Conservation (phyloP, 2,113 vertebrate genomes). For the Bos indicus region DNA sequence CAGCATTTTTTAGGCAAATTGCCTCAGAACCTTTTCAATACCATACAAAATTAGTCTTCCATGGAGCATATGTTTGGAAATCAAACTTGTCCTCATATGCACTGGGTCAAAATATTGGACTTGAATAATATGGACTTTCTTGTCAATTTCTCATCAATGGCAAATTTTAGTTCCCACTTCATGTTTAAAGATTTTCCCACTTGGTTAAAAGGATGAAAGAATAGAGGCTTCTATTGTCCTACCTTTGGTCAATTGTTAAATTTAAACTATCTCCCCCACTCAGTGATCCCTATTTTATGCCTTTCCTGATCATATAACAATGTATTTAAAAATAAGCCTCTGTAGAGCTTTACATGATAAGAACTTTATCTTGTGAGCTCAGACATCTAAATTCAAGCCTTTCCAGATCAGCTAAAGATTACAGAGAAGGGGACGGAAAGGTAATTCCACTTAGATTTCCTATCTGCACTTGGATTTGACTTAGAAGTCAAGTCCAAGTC, state of each 20-base stretch:
- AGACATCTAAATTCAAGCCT: slow-evolving; percentile 8
- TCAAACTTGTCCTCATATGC: background rate
- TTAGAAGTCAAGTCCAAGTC: slow-evolving; percentile 3
- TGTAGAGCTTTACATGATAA: slow-evolving; percentile 6
- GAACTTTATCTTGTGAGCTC: slow-evolving; percentile 37
- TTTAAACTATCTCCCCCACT: background rate
- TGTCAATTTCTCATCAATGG: background rate
- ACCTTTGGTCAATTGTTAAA: background rate
- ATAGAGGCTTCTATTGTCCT: background rate
- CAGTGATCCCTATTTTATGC: background rate
- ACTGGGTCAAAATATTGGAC: background rate
- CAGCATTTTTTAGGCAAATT: background rate
- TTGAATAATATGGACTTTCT: background rate
- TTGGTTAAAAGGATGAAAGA: background rate
- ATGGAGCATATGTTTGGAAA: background rate
- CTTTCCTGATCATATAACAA: background rate
- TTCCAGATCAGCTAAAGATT: slow-evolving; percentile 27
- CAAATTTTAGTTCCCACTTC: background rate
- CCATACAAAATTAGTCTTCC: background rate
- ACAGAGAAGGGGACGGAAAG: background rate
- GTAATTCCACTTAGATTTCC: slow-evolving; percentile 29
- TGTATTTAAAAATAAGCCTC: slow-evolving; percentile 22
- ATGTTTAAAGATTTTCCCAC: background rate
- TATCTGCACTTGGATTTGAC: slow-evolving; percentile 30
- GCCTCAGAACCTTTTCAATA: background rate